Base-by-base conservation (phyloP, 1,140 invertebrate genomes). In the Drosophila lacertosa region DNA sequence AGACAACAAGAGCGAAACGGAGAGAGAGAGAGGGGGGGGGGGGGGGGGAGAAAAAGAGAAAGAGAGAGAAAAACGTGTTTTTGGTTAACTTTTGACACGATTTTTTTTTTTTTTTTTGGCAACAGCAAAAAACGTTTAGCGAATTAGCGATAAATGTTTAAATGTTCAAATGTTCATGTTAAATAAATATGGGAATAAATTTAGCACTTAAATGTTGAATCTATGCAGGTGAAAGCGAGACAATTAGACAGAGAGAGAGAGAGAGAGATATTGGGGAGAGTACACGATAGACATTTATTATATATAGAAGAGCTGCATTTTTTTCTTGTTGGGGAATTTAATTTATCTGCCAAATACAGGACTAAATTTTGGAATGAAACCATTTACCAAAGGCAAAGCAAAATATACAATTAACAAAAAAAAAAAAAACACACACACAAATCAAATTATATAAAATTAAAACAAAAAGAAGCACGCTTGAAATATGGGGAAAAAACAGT, bases 61-160 rank as follows among this genome's bases (percentile, higher is more conserved):
- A 60, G 18, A 48, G 4, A 59, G 24, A 66, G 18, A 60, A 35
- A 40, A 40, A 44, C 39, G 22, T 45, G 29, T 29, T 48, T 48
- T 51, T 4, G 45, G 32, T 50, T 62, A 35, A n/a, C 0, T 59
- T 59, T 24, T 16, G 54, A 42, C 24, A 42, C 44, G 54, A 57
- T 55, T 3, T n/a, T n/a, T n/a, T n/a, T n/a, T n/a, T n/a, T n/a
- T n/a, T n/a, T n/a, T n/a, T n/a, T 55, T 37, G 2, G 32, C 9
- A 15, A 68, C 45, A 53, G 58, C 59, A 68, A 54, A 68, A 54
- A 54, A 66, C 26, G 16, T 50, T 47, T 57, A 65, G 62, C 53
- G 53, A 58, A 48, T 66, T 66, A 63, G 57, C 57, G 40, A 32
- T 62, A 24, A 69, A 40, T 69, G 58, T n/a, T 26, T 13, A 15